Evolutionary conservation across 2,888 invertebrate genomes (phyloP).

Genomic region (Belgica antarctica): DNA sequence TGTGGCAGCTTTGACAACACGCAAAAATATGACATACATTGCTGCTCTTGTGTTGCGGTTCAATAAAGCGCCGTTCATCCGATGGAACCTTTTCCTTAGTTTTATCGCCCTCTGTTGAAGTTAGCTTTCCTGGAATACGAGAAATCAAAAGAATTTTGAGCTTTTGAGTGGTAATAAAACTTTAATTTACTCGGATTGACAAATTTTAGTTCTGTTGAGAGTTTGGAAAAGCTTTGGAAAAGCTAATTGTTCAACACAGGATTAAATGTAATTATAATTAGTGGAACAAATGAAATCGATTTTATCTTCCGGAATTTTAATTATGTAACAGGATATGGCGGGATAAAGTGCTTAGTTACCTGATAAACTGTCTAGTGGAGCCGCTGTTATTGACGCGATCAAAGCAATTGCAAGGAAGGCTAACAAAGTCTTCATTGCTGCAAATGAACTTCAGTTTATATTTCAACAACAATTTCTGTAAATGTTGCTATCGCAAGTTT

Average conservation of each 20-base stretch:
- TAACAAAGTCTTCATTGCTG: background rate
- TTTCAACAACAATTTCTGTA: background rate
- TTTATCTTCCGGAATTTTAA: background rate
- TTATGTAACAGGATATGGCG: background rate
- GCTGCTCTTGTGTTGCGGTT: background rate
- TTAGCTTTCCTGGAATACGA: background rate
- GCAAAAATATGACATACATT: constrained; percentile 9
- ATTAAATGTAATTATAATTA: no score
- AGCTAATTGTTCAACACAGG: no score
- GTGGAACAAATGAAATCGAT: no score
- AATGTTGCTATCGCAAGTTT: background rate
- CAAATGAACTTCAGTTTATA: background rate
- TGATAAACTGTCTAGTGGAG: constrained; percentile 27
- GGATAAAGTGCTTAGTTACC: constrained; percentile 14
- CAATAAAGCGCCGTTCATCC: background rate
- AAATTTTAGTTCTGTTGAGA: background rate
- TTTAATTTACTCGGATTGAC: no score
- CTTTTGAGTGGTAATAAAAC: no score
- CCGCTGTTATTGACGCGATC: constrained; percentile 10
- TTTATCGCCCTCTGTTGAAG: background rate
- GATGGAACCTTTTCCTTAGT: constrained; percentile 32
- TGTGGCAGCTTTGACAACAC: background rate
- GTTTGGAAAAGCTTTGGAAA: no score
- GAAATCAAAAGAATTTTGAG: background rate
- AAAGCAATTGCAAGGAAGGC: background rate